A percentile compares a stretch with the other conserved stretches of the same genome.
Conservation (phyloP, 2,797 vertebrate genomes). For the Pteropus rufus region DNA sequence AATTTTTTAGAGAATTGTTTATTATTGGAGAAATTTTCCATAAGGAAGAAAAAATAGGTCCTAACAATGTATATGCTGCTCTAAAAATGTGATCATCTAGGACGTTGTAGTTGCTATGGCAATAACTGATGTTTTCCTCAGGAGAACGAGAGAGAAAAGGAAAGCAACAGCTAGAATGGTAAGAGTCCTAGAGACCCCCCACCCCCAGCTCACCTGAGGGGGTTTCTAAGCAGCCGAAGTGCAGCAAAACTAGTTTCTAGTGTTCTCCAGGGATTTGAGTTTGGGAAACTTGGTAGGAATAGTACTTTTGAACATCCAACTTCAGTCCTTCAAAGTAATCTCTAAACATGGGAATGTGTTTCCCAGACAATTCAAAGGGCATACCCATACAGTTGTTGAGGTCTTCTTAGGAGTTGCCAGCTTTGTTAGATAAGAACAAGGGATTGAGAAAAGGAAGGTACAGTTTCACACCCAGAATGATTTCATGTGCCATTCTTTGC, state of each 20-base stretch:
- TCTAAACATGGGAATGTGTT: not conserved
- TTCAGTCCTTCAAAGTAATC: not conserved
- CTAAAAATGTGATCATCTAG: not conserved
- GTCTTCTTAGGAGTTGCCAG: not conserved
- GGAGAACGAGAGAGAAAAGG: not conserved
- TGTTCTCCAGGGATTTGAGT: not conserved
- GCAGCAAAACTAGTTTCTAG: not conserved
- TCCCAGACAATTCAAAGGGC: not conserved
- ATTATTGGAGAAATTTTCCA: constrained; percentile 29
- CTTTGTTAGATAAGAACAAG: not conserved
- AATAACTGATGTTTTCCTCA: not conserved
- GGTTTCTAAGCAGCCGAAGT: too few species aligned
- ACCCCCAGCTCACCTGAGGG: not conserved
- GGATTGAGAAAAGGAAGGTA: not conserved
- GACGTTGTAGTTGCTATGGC: not conserved
- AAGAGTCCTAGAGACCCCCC: not conserved
- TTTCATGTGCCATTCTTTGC: not conserved
- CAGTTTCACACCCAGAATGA: not conserved
- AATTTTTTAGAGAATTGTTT: constrained; percentile 51
- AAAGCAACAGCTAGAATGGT: not conserved
- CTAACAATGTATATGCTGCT: constrained; percentile 1
- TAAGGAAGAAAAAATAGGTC: constrained; percentile 25
- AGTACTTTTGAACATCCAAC: constrained; percentile 7
- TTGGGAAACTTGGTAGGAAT: not conserved
- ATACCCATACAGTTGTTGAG: not conserved